A percentile compares a stretch with the other conserved stretches of the same genome.
These are phyloP conservation scores for Lacerta viridis DNA, from an alignment of 2,797 vertebrate species.

Conservation along the genomic window DNA sequence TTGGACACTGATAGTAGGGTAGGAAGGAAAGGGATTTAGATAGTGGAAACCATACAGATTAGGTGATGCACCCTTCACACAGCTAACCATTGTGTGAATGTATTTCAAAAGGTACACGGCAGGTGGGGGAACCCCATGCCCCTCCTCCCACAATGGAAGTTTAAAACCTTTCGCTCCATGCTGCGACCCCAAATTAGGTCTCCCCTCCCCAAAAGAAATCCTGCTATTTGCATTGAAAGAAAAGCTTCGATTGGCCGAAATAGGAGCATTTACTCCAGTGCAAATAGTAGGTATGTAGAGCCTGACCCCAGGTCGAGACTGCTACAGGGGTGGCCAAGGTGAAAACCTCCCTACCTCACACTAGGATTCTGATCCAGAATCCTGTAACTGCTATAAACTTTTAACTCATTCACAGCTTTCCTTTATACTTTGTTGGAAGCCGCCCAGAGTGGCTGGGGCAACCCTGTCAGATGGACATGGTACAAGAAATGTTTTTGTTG, in stretches of 20 bases:
- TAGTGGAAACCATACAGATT: accelerated
- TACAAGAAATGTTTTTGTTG: too few species aligned
- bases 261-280: background rate
- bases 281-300: background rate
- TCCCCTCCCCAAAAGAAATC: background rate
- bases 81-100: background rate
- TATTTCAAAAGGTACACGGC: background rate
- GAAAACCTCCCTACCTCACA: background rate
- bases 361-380: background rate
- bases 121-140: background rate
- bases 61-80: background rate
- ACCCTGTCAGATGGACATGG: too few species aligned
- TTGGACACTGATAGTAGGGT: background rate
- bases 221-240: background rate
- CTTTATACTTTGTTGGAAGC: background rate
- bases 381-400: background rate
- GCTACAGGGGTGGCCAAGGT: background rate
- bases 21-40: background rate
- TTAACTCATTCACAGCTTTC: background rate
- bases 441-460: too few species aligned
- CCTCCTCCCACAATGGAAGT: background rate
- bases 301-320: too few species aligned
- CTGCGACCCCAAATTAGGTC: too few species aligned
- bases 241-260: background rate
- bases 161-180: background rate